phyloP scores from a whole-genome alignment of 2,797 vertebrate genomes.

The Leucoraja ocellata region DNA sequence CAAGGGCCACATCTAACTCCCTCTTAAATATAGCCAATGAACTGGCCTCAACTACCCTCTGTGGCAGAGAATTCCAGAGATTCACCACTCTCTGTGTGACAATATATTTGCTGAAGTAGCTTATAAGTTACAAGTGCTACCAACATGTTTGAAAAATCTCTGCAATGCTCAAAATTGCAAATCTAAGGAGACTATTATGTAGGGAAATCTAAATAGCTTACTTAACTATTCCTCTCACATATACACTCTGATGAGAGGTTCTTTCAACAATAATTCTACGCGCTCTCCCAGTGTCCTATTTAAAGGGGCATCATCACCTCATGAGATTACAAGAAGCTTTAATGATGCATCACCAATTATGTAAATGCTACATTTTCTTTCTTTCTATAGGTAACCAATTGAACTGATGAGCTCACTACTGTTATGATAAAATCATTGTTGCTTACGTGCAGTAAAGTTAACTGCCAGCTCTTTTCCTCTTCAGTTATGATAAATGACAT shows the following conservation, averaged over 20 bases:
- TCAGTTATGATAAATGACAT: neutral
- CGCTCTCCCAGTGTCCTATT: neutral
- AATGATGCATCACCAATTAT: neutral
- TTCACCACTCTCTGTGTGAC: no score
- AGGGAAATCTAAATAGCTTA: neutral
- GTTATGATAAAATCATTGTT: neutral
- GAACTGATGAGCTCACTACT: neutral
- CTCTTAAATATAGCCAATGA: no score
- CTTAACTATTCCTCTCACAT: neutral
- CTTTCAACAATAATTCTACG: neutral
- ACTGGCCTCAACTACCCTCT: no score
- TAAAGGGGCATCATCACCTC: neutral
- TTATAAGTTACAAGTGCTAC: neutral
- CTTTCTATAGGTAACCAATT: constrained; percentile 7
- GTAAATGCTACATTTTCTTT: neutral
- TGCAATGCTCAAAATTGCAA: neutral
- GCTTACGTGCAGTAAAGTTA: neutral
- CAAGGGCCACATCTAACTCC: no score
- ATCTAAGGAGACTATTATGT: neutral
- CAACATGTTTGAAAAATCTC: neutral
- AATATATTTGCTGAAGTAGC: neutral
- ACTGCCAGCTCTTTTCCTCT: neutral
- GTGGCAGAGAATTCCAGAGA: no score
- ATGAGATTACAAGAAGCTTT: neutral
- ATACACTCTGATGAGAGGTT: neutral